Percentiles rank a stretch among this genome's conserved stretches.
phyloP scores from a whole-genome alignment of 2,888 invertebrate genomes.

The Leptothorax acervorum region DNA sequence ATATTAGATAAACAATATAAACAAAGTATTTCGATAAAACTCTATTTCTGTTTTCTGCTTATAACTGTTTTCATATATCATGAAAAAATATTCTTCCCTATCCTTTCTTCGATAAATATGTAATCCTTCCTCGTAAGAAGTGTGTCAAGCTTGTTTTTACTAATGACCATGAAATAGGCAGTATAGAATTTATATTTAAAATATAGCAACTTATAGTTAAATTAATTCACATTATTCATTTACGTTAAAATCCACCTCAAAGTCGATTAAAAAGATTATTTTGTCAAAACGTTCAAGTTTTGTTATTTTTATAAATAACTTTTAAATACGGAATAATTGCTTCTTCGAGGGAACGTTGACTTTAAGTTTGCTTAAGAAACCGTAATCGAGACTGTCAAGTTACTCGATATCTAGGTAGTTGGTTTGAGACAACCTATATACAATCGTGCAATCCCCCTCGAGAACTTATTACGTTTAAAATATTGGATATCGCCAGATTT shows the following conservation, averaged over 20 bases:
- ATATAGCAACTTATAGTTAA: not conserved
- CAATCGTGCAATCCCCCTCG: constrained; percentile 24
- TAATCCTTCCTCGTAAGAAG: not conserved
- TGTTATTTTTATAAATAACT: not conserved
- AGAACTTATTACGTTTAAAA: constrained; percentile 51
- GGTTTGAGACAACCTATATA: not conserved
- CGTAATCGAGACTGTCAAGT: constrained; percentile 16
- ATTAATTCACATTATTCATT: constrained; percentile 21
- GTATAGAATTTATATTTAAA: constrained; percentile 17
- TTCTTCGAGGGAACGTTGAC: not conserved
- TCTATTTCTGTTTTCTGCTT: not conserved
- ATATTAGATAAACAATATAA: not conserved
- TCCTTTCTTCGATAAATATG: not conserved
- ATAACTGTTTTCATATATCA: not conserved
- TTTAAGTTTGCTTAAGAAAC: constrained; percentile 8
- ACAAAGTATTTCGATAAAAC: not conserved
- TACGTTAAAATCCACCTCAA: not conserved
- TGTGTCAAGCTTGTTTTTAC: not conserved
- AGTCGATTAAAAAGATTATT: not conserved
- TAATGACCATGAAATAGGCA: not conserved
- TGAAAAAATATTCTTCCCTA: not conserved
- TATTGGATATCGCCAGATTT: constrained; percentile 38
- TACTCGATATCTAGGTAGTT: constrained; percentile 11
- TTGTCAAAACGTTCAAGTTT: not conserved
- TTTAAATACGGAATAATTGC: constrained; percentile 6